These are phyloP conservation scores for Pachycephus smyrnensis DNA, from an alignment of 2,888 invertebrate genomes.

Conservation along the genomic window DNA sequence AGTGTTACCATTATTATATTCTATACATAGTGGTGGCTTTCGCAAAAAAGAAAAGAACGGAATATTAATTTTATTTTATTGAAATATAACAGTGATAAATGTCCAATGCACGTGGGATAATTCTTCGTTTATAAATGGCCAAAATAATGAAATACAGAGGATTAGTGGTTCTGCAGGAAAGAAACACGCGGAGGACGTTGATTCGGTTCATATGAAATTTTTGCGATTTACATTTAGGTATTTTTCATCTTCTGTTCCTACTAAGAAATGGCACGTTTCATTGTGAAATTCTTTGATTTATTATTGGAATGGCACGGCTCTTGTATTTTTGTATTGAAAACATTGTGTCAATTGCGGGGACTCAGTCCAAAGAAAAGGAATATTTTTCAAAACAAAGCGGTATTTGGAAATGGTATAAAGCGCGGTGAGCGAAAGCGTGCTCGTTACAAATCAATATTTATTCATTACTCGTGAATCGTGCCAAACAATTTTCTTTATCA, in stretches of 20 bases:
- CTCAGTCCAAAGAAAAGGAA: not conserved
- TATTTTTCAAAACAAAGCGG: too few relatives aligned
- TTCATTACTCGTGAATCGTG: not conserved
- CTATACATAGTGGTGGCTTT: not conserved
- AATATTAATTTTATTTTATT: not conserved
- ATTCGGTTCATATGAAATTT: not conserved
- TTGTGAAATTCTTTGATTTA: not conserved
- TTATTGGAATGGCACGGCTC: not conserved
- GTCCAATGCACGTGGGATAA: not conserved
- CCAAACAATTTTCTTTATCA: not conserved
- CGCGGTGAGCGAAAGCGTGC: not conserved
- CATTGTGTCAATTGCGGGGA: not conserved
- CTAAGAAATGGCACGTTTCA: not conserved
- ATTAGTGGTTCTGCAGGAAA: not conserved
- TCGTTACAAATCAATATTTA: not conserved
- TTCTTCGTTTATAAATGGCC: not conserved
- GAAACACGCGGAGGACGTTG: not conserved
- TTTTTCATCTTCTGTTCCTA: not conserved
- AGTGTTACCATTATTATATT: not conserved
- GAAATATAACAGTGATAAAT: not conserved
- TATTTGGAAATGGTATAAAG: not conserved
- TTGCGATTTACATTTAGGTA: not conserved
- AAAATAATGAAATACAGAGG: not conserved
- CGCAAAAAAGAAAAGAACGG: not conserved
- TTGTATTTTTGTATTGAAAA: not conserved